These are phyloP conservation scores for Ganaspis brasiliensis DNA, from an alignment of 2,888 invertebrate species.

Conservation along the genomic window DNA sequence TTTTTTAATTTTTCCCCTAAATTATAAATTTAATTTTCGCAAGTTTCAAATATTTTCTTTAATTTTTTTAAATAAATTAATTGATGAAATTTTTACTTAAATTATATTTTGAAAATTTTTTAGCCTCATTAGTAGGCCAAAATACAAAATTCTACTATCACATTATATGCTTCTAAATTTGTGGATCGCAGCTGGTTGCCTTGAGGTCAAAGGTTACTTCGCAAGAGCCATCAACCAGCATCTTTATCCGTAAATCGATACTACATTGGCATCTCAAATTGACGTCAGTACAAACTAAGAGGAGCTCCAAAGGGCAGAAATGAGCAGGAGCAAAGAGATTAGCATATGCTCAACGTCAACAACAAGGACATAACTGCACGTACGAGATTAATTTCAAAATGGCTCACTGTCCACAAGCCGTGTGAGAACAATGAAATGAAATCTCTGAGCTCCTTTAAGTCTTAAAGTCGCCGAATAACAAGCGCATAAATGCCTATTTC, in stretches of 20 bases:
- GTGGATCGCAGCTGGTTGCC: not conserved
- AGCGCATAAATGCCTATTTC: conserved; percentile 3
- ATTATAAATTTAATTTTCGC: too few species aligned
- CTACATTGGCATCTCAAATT: conserved; percentile 29
- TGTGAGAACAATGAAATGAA: conserved; percentile 1
- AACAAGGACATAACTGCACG: conserved; percentile 24
- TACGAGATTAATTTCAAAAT: conserved; percentile 28
- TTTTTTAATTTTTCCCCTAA: too few species aligned
- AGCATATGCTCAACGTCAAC: conserved; percentile 7
- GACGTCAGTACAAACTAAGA: conserved; percentile 36
- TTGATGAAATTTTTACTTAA: too few species aligned
- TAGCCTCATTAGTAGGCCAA: not conserved
- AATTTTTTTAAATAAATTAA: too few species aligned
- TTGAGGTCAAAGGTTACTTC: conserved; percentile 25
- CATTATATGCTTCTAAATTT: not conserved
- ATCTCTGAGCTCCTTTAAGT: not conserved
- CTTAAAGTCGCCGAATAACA: not conserved
- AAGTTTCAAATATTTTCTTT: too few species aligned
- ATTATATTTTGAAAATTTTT: too few species aligned
- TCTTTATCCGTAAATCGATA: conserved; percentile 24
- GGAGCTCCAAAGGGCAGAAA: not conserved
- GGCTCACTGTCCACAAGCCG: not conserved
- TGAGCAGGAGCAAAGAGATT: conserved; percentile 25
- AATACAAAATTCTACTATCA: conserved; percentile 4
- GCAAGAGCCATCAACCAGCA: conserved; percentile 12